Percentiles rank a stretch among this genome's conserved stretches.
These are phyloP conservation scores for Phyllotis vaccarum DNA, from an alignment of 2,797 vertebrate genomes.

Conservation along the genomic window DNA sequence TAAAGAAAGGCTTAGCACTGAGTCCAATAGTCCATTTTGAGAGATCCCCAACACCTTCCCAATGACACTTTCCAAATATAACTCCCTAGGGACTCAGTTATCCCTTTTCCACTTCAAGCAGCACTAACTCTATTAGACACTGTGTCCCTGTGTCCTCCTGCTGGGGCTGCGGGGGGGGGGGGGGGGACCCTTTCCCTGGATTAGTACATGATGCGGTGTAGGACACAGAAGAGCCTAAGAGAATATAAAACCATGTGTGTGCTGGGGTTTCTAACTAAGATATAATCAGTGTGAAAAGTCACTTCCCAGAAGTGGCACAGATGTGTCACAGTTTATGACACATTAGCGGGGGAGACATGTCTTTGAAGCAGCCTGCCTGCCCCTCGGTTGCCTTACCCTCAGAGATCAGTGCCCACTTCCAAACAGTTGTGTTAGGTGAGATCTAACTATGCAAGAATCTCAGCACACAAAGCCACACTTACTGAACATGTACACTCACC, in stretches of 20 bases:
- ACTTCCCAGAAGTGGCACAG: background rate
- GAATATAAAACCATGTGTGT: fast-evolving
- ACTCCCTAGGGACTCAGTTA: background rate
- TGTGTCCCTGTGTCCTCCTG: background rate
- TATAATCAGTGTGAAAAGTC: fast-evolving
- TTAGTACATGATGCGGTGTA: background rate
- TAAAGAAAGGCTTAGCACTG: background rate
- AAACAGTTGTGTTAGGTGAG: background rate
- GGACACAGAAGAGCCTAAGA: background rate
- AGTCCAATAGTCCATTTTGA: background rate
- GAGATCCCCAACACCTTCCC: background rate
- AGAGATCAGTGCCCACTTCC: background rate
- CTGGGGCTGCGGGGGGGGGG: background rate
- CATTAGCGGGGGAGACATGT: background rate
- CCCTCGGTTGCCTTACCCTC: background rate
- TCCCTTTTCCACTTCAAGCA: background rate
- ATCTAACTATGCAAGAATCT: background rate
- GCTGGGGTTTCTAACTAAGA: background rate
- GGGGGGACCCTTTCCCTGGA: background rate
- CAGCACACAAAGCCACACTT: background rate
- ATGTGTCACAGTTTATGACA: background rate
- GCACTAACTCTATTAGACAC: background rate
- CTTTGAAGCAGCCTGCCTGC: background rate
- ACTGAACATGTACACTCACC: no score
- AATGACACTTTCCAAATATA: background rate